phyloP scores from a whole-genome alignment of 2,888 invertebrate species.

The Drosophila atripex region DNA sequence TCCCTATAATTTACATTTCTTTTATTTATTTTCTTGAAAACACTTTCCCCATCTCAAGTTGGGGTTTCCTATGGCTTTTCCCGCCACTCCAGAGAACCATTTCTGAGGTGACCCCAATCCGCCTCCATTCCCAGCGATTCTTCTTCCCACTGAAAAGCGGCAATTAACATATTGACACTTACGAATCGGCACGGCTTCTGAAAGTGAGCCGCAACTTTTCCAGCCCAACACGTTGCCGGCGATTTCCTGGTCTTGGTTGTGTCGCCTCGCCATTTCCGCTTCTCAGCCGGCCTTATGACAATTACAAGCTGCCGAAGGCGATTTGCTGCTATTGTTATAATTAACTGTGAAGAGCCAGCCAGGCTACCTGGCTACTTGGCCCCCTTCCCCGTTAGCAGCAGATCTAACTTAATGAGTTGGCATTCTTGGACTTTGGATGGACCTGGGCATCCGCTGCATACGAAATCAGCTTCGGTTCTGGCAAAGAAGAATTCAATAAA shows the following conservation, averaged over 20 bases:
- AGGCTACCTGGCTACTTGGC: not conserved
- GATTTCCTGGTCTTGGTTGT: slow-evolving; percentile 39
- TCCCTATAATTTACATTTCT: slow-evolving; percentile 24
- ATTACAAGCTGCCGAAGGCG: slow-evolving; percentile 41
- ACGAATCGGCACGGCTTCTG: slow-evolving; percentile 50
- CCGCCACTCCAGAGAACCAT: slow-evolving; percentile 31
- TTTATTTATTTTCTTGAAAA: slow-evolving; percentile 19
- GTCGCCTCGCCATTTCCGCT: slow-evolving; percentile 61
- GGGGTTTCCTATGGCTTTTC: slow-evolving; percentile 33
- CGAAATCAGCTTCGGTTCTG: slow-evolving; percentile 57
- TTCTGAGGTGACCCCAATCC: slow-evolving; percentile 49
- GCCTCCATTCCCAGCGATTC: slow-evolving; percentile 6
- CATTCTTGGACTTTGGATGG: slow-evolving; percentile 58
- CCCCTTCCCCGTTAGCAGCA: not conserved
- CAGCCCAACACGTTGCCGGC: slow-evolving; percentile 56
- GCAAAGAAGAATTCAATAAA: slow-evolving; percentile 64
- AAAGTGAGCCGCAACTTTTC: slow-evolving; percentile 59
- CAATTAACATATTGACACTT: slow-evolving; percentile 71
- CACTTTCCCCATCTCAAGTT: slow-evolving; percentile 49
- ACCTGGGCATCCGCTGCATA: slow-evolving; percentile 60
- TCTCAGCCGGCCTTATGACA: slow-evolving; percentile 40
- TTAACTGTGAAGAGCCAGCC: slow-evolving; percentile 62
- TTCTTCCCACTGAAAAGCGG: slow-evolving; percentile 28
- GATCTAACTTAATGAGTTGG: slow-evolving; percentile 66
- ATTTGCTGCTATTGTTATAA: slow-evolving; percentile 70